phyloP scores from a whole-genome alignment of 2,888 invertebrate species.

The Abrostola triplasia region DNA sequence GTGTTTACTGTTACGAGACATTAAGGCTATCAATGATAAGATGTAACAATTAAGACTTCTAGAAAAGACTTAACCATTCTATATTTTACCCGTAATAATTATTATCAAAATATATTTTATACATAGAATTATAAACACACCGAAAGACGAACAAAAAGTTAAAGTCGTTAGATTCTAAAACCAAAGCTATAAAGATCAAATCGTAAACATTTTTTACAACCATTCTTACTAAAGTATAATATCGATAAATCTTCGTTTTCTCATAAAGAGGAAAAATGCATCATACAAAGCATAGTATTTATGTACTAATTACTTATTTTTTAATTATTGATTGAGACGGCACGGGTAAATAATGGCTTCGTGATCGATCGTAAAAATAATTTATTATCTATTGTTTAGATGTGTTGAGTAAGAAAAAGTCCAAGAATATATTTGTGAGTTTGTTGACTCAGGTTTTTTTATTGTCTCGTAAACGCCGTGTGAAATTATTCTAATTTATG shows the following conservation, averaged over 20 bases:
- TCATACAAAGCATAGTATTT: conserved; percentile 37
- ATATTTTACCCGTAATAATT: too few species aligned
- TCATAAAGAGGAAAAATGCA: conserved; percentile 38
- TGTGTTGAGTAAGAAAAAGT: conserved; percentile 25
- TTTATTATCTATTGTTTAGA: conserved; percentile 60
- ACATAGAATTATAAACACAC: too few species aligned
- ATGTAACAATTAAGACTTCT: too few species aligned
- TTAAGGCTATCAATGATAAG: too few species aligned
- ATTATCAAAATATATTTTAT: too few species aligned
- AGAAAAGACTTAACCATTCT: too few species aligned
- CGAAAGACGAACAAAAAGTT: too few species aligned
- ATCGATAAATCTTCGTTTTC: conserved; percentile 33
- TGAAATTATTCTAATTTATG: conserved; percentile 15
- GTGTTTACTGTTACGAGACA: conserved; percentile 4
- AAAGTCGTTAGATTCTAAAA: not conserved
- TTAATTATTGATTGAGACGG: conserved; percentile 60
- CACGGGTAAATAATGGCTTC: conserved; percentile 57
- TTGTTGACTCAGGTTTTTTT: conserved; percentile 42
- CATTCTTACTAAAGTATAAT: conserved; percentile 12
- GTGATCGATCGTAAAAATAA: conserved; percentile 60
- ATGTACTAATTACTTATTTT: conserved; percentile 53
- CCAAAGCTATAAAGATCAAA: conserved; percentile 12
- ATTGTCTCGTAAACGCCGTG: conserved; percentile 31
- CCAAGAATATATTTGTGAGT: conserved; percentile 17
- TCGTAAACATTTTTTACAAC: conserved; percentile 19